A percentile compares a stretch with the other conserved stretches of the same genome.
These are phyloP conservation scores for Diadumene lineata DNA, from an alignment of 92 coral and sea anemone genomes.

Conservation along the genomic window DNA sequence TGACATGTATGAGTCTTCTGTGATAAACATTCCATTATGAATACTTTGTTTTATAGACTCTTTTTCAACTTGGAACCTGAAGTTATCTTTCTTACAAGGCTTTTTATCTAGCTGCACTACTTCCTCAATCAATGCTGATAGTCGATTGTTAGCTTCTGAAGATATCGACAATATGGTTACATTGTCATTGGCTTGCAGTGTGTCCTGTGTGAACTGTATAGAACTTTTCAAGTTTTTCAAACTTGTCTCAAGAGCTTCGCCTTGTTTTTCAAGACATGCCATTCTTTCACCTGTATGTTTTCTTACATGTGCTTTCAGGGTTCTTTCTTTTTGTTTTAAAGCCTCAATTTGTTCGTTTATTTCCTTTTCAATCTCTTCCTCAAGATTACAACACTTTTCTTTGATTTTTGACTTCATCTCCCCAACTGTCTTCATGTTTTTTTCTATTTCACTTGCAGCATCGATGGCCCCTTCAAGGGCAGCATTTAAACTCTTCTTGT, in stretches of 20 bases:
- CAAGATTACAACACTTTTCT: slow-evolving; percentile 1
- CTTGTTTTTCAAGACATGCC: slow-evolving; percentile 35
- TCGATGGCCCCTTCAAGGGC: slow-evolving; percentile 30
- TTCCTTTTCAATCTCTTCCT: slow-evolving; percentile 4
- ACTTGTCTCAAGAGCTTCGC: slow-evolving; percentile 33
- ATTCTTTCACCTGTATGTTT: slow-evolving; percentile 18
- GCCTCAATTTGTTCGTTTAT: slow-evolving; percentile 11
- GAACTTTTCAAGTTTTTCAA: slow-evolving; percentile 37
- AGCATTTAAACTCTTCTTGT: slow-evolving; percentile 20
- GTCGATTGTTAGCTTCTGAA: not conserved
- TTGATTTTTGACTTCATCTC: slow-evolving; percentile 27
- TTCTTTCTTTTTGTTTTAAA: slow-evolving; percentile 13
- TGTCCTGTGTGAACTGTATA: slow-evolving; percentile 51
- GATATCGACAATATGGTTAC: slow-evolving; percentile 36
- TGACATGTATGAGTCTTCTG: too few relatives aligned
- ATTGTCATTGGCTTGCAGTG: slow-evolving; percentile 43
- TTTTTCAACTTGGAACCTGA: not conserved
- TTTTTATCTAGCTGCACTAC: not conserved
- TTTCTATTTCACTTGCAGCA: slow-evolving; percentile 10
- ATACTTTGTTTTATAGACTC: not conserved
- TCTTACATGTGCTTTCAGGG: slow-evolving; percentile 8
- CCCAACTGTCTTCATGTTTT: slow-evolving; percentile 14
- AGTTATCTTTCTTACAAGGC: not conserved
- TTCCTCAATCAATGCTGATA: not conserved
- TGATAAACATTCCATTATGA: too few relatives aligned